Percentiles rank a stretch among this genome's conserved stretches.
phyloP scores from a whole-genome alignment of 2,797 vertebrate genomes.

The Erethizon dorsatum region DNA sequence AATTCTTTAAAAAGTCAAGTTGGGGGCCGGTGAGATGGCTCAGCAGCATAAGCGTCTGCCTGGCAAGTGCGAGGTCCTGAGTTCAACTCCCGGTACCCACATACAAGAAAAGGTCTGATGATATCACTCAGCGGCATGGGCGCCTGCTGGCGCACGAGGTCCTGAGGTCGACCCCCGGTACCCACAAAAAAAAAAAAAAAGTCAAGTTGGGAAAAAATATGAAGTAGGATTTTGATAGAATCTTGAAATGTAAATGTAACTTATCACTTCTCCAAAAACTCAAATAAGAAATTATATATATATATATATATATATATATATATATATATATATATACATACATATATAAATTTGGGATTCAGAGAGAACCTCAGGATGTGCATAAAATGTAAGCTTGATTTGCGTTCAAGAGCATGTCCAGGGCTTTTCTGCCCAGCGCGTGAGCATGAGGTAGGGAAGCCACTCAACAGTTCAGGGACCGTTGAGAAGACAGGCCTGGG shows the following conservation, averaged over 20 bases:
- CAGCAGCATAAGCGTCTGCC: no score
- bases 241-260: not conserved
- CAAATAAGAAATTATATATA: not conserved
- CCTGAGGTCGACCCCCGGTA: no score
- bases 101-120: no score
- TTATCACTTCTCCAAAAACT: slow-evolving; percentile 26
- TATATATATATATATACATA: not conserved
- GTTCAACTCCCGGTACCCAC: no score
- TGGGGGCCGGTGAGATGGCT: not conserved
- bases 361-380: not conserved
- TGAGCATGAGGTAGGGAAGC: not conserved
- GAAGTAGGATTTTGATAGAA: not conserved
- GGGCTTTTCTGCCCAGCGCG: not conserved
- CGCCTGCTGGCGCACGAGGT: no score
- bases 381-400: not conserved
- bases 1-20: slow-evolving; percentile 47
- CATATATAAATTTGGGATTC: not conserved
- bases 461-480: not conserved
- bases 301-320: not conserved
- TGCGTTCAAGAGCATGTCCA: not conserved
- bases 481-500: not conserved
- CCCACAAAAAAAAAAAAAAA: not conserved
- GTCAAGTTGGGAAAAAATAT: not conserved
- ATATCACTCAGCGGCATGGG: no score
- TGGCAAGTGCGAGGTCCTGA: no score